phyloP scores from a whole-genome alignment of 2,113 vertebrate species.

The Cyphomyrus discorhynchus region DNA sequence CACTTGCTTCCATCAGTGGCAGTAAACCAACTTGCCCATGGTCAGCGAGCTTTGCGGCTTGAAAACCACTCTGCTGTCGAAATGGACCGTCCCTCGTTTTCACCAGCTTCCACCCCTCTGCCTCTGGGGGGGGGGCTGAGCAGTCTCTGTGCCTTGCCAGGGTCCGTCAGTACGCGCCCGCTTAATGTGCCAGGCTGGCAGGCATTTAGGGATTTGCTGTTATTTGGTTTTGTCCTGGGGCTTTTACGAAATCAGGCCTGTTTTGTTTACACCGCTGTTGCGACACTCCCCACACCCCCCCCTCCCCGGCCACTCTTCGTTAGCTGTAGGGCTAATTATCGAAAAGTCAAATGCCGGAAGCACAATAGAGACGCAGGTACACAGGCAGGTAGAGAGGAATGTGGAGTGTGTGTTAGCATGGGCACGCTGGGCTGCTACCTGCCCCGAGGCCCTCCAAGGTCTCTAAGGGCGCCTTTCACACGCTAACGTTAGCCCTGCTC shows the following conservation, averaged over 20 bases:
- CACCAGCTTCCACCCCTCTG: not conserved
- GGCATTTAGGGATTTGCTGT: not conserved
- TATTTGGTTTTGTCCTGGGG: not conserved
- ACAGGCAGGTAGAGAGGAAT: not conserved
- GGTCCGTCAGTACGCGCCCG: not conserved
- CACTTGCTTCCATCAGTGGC: not conserved
- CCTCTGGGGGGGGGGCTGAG: not conserved
- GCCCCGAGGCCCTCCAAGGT: not conserved
- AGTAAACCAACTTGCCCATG: not conserved
- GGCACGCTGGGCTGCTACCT: not conserved
- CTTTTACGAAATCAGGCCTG: not conserved
- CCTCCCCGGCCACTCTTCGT: not conserved
- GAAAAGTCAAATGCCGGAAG: not conserved
- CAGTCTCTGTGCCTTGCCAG: not conserved
- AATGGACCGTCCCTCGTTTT: not conserved
- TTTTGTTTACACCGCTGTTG: not conserved
- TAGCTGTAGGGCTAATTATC: not conserved
- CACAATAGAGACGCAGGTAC: not conserved
- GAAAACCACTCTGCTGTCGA: not conserved
- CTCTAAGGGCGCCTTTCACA: not conserved
- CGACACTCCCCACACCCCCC: not conserved
- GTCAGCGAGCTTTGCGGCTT: not conserved
- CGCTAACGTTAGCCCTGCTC: not conserved
- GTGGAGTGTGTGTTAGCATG: not conserved
- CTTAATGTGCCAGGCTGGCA: not conserved